phyloP scores from a whole-genome alignment of 1,140 invertebrate genomes.

The Drosophila quadrilineata region DNA sequence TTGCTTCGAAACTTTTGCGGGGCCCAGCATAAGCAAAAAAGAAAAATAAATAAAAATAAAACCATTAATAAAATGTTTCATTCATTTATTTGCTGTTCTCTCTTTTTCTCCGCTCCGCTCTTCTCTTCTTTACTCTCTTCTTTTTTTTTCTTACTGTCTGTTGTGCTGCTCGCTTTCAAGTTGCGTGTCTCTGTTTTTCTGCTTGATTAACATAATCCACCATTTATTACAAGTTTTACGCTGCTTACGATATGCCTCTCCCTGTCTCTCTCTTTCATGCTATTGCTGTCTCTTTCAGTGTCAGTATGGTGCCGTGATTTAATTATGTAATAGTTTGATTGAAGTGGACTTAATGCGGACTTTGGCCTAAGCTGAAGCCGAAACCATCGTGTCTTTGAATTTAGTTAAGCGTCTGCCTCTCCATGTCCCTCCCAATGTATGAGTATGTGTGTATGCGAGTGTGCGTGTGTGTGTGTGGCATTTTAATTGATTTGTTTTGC shows the following conservation, averaged over 20 bases:
- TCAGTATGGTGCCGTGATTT: constrained; percentile 54
- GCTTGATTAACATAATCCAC: constrained; percentile 79
- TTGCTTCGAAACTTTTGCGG: constrained; percentile 31
- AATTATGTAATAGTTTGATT: constrained; percentile 79
- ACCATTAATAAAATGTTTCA: constrained; percentile 79
- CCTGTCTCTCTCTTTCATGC: constrained; percentile 6
- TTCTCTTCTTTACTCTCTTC: not conserved
- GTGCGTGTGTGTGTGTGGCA: constrained; percentile 24
- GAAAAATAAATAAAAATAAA: too few relatives aligned
- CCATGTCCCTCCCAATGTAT: too few relatives aligned
- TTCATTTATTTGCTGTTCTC: constrained; percentile 62
- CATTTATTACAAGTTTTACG: constrained; percentile 68
- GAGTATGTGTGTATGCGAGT: constrained; percentile 2
- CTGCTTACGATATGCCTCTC: constrained; percentile 33
- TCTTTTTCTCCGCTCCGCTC: not conserved
- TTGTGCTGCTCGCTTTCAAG: constrained; percentile 11
- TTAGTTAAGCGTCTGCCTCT: not conserved
- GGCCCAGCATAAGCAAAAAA: constrained; percentile 23
- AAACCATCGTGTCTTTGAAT: constrained; percentile 16
- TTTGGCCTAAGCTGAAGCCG: constrained; percentile 53
- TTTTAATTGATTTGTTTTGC: constrained; percentile 79
- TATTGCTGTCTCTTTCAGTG: not conserved
- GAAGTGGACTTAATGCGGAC: constrained; percentile 64
- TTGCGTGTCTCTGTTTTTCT: constrained; percentile 68
- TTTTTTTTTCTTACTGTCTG: not conserved